Conservation (phyloP, 92 coral and sea anemone genomes). For the Desmophyllum pertusum region DNA sequence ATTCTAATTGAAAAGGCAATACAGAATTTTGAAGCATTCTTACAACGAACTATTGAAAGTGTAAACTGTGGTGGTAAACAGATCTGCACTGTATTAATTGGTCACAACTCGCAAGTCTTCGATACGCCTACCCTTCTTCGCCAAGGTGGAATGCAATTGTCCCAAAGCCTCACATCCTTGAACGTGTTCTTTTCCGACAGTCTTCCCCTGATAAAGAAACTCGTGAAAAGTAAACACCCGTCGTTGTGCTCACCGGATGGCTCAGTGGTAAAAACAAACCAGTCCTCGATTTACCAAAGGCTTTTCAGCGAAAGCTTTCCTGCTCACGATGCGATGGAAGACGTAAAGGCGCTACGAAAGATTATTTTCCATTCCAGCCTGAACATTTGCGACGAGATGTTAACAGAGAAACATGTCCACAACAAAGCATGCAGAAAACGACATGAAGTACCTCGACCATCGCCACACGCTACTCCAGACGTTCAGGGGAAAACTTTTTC, state of each 20-base stretch:
- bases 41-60: constrained; percentile 33
- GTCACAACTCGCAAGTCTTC: constrained; percentile 59
- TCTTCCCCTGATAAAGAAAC: constrained; percentile 48
- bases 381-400: constrained; percentile 38
- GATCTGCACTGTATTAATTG: constrained; percentile 44
- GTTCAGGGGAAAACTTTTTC: constrained; percentile 44
- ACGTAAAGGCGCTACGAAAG: constrained; percentile 46
- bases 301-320: constrained; percentile 56
- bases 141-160: constrained; percentile 33
- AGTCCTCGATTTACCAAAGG: constrained; percentile 46
- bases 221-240: constrained; percentile 44
- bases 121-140: constrained; percentile 59
- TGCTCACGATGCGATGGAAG: constrained; percentile 69
- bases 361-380: constrained; percentile 49
- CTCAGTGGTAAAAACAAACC: constrained; percentile 25
- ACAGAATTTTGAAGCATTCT: constrained; percentile 42
- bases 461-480: constrained; percentile 64
- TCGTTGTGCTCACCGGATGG: constrained; percentile 47
- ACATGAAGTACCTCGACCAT: constrained; percentile 68
- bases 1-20: constrained; percentile 42
- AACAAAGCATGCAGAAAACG: constrained; percentile 54
- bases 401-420: constrained; percentile 34
- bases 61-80: constrained; percentile 29
- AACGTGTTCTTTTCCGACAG: constrained; percentile 51
- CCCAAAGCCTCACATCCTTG: constrained; percentile 1